Base-by-base conservation (phyloP, 2,888 invertebrate genomes). In the Andrena marginata region DNA sequence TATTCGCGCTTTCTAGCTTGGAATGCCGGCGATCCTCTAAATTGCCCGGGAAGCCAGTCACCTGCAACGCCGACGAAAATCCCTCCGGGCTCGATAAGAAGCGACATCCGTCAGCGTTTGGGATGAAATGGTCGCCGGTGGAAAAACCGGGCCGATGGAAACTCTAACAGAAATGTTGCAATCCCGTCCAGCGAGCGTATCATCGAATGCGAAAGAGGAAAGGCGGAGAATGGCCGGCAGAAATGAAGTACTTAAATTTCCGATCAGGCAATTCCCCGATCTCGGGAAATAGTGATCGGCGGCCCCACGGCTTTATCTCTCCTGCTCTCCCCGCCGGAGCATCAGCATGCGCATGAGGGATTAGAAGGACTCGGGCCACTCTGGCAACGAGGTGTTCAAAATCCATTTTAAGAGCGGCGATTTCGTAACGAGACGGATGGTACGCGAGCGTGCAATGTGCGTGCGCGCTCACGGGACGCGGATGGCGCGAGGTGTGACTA, bases 401-500 rank as follows among this genome's bases (percentile, higher is more conserved):
- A 82, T 82, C 82, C 82, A 82, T 82, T 82, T 76, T 68, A 82
- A 82, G 82, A 76, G 63, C 62, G 29, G 8, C 75, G 75, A 73
- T 82, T 82, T 82, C 82, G 82, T 60, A 82, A 82, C 60, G 54
- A 68, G 82, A 75, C 64, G 56, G 76, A 70, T 68, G 71, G 62
- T 77, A 80, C 42, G 42, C 42, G 42, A 42, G 42, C 42, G 42
- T 42, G 42, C 42, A 42, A 42, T 16, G 42, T 42, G 42, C 42
- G 16, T 42, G 42, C 42, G 77, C 86, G 72, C 68, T 77, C 23
- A 51, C 63, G 68, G 60, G 42, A n/a, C 54, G 75, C 35, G 35
- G 62, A 49, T 31, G 35, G 62, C 68, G 23, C 75, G 82, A 82
- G 76, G 72, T 83, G 83, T 87, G 85, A 87, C 85, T 87, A 87